Evolutionary conservation across 2,113 vertebrate species (phyloP).

Genomic region (Callionymus lyra): DNA sequence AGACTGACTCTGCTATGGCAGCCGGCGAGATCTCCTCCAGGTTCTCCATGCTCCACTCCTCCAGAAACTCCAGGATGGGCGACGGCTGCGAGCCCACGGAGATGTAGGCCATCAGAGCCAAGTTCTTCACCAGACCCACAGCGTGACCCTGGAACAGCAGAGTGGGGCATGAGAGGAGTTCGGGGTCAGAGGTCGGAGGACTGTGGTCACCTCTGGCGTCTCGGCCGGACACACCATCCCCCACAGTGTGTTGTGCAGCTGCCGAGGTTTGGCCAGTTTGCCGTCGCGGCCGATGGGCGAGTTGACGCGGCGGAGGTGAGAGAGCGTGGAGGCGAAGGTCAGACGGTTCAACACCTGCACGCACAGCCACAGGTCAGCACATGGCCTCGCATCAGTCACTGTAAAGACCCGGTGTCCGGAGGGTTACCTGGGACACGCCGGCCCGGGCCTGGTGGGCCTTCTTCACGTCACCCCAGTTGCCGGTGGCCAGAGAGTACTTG

Average conservation of each 20-base stretch:
- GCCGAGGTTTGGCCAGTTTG: slow-evolving; percentile 93
- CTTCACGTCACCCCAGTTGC: slow-evolving; percentile 98
- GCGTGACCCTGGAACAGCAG: slow-evolving; percentile 79
- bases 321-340: slow-evolving; percentile 93
- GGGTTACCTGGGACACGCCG: slow-evolving; percentile 88
- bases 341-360: slow-evolving; percentile 88
- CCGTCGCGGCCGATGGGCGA: slow-evolving; percentile 95
- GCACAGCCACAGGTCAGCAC: too few species aligned
- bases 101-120: slow-evolving; percentile 98
- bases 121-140: slow-evolving; percentile 97
- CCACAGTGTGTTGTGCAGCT: slow-evolving; percentile 95
- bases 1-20: slow-evolving; percentile 90
- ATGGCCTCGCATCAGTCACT: too few species aligned
- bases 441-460: slow-evolving; percentile 97
- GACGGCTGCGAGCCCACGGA: slow-evolving; percentile 97
- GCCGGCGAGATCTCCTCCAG: slow-evolving; percentile 98
- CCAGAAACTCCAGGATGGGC: slow-evolving; percentile 96
- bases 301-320: slow-evolving; percentile 89
- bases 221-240: slow-evolving; percentile 98
- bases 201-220: slow-evolving; percentile 84
- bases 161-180: too few species aligned
- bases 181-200: background rate
- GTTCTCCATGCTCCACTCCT: slow-evolving; percentile 99
- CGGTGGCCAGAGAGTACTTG: slow-evolving; percentile 94
- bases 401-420: too few species aligned